Conservation (phyloP, 2,113 vertebrate species). For the Cebidichthys violaceus region DNA sequence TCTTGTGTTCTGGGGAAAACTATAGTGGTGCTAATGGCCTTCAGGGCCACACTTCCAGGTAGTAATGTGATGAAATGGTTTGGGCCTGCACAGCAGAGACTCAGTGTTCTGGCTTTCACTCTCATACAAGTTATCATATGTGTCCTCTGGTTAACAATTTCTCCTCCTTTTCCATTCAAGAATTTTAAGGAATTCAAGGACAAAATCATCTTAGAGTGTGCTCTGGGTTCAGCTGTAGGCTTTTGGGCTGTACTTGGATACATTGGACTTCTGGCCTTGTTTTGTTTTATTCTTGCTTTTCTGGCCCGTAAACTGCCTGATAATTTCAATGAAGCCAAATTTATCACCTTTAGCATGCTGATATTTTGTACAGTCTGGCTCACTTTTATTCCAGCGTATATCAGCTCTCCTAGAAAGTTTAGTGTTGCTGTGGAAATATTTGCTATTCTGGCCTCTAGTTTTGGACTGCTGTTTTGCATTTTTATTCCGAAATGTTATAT, state of each 20-base stretch:
- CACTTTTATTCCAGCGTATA: conserved; percentile 84
- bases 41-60: neutral
- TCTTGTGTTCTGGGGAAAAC: conserved; percentile 64
- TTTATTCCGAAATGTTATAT: conserved; percentile 83
- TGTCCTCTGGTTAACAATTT: conserved; percentile 73
- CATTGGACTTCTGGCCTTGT: conserved; percentile 78
- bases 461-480: conserved; percentile 80
- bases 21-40: neutral
- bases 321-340: conserved; percentile 85
- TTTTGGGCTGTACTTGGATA: conserved; percentile 81
- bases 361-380: conserved; percentile 85
- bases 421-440: conserved; percentile 85
- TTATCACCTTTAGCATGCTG: conserved; percentile 85
- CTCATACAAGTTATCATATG: conserved; percentile 79
- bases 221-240: conserved; percentile 75
- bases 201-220: conserved; percentile 80
- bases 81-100: conserved; percentile 75
- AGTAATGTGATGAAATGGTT: conserved; percentile 74
- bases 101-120: conserved; percentile 77
- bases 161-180: conserved; percentile 75
- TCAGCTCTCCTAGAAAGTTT: conserved; percentile 84
- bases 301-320: conserved; percentile 81
- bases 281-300: conserved; percentile 83
- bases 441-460: conserved; percentile 84
- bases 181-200: conserved; percentile 66